phyloP scores from a whole-genome alignment of 2,797 vertebrate genomes.

The Basileuterus tristriatus region DNA sequence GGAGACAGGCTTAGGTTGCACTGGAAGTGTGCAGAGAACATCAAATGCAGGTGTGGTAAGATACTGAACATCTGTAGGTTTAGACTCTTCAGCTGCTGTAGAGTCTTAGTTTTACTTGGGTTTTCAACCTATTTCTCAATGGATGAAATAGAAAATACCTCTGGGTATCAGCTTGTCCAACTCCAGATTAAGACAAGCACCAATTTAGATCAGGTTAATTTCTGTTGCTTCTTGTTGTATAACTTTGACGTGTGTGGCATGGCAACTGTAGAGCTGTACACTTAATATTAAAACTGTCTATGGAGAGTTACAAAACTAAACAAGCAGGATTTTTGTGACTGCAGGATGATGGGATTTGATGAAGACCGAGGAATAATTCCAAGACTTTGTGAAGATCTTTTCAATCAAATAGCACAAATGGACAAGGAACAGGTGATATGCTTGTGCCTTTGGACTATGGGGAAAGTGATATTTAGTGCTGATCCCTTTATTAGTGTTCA shows the following conservation, averaged over 20 bases:
- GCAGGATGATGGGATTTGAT: slow-evolving; percentile 96
- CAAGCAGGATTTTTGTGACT: background rate
- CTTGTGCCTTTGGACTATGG: background rate
- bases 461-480: background rate
- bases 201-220: background rate
- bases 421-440: slow-evolving; percentile 81
- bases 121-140: background rate
- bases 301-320: background rate
- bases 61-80: background rate
- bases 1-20: background rate
- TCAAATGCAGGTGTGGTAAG: background rate
- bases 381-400: slow-evolving; percentile 93
- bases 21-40: background rate
- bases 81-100: background rate
- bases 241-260: background rate
- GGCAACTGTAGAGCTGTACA: background rate
- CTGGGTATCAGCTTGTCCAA: background rate
- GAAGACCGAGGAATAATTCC: slow-evolving; percentile 91
- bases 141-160: background rate
- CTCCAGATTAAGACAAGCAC: background rate
- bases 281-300: background rate
- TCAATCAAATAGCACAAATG: slow-evolving; percentile 78
- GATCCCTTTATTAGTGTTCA: background rate
- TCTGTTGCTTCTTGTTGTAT: background rate
- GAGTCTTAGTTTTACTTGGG: background rate